Base-by-base conservation (phyloP, 2,113 vertebrate genomes). In the Cynoglossus semilaevis region DNA sequence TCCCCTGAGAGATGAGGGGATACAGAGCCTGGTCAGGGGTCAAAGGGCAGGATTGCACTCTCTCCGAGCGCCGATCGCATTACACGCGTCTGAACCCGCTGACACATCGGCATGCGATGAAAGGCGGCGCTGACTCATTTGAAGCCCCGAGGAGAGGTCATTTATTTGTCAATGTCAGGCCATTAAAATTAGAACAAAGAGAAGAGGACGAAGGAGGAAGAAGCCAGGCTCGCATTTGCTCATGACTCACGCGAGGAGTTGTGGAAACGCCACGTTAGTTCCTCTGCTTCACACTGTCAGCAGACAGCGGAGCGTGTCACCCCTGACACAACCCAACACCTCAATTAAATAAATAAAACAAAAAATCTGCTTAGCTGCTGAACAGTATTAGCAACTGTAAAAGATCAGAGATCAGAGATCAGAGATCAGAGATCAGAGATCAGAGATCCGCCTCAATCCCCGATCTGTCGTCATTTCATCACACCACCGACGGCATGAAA, bases 151-250 rank as follows among this genome's bases (percentile, higher is more conserved):
- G 63, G 70, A 68, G 79, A 78, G 64, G 49, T 73, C 78, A 77
- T 88, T 85, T 86, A 82, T 88, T 86, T 81, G 79, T 82, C 81
- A 77, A 45, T 65, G 82, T 84, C 82, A 70, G 63, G 59, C 71
- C 52, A 80, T 81, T 76, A 81, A 85, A 84, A 80, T 82, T 76
- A 83, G 72, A 88, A 83, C 78, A 83, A 87, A 86, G 80, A 74
- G 61, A 72, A 79, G 59, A 74, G 77, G 59, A 72, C 54, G 51
- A 58, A 81, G 41, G 45, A 70, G 63, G 70, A 81, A 57, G 79
- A 80, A 55, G 67, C 68, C 43, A 54, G 58, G 41, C 70, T 77
- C 57, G 14, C 49, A 77, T 74, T 67, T 66, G 74, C 59, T 68
- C 0, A 22, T 72, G 82, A 86, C 65, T 83, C 84, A 86, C 41